These are phyloP conservation scores for Pseudachorutes palmiensis DNA, from an alignment of 1,140 invertebrate genomes.

Conservation along the genomic window DNA sequence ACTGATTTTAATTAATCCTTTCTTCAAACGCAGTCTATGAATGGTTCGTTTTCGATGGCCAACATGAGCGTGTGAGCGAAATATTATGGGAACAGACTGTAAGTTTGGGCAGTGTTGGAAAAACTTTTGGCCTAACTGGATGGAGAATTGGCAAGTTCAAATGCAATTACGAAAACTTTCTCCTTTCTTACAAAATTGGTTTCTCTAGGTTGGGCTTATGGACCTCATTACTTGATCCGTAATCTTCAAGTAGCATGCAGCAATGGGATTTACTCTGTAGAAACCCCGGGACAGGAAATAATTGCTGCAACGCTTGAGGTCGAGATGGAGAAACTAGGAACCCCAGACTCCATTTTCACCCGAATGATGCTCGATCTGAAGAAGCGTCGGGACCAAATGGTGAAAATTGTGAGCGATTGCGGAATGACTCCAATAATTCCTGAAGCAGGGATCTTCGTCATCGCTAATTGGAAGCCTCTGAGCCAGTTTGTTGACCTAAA, in stretches of 20 bases:
- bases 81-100: slow-evolving; percentile 93
- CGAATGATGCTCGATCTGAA: slow-evolving; percentile 66
- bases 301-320: slow-evolving; percentile 80
- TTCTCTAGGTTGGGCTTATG: slow-evolving; percentile 79
- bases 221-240: slow-evolving; percentile 64
- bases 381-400: slow-evolving; percentile 77
- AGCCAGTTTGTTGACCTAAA: slow-evolving; percentile 40
- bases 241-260: slow-evolving; percentile 83
- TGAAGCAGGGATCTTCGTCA: slow-evolving; percentile 95
- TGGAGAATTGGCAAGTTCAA: slow-evolving; percentile 61
- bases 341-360: slow-evolving; percentile 76
- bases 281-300: slow-evolving; percentile 83
- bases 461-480: slow-evolving; percentile 79
- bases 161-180: not conserved
- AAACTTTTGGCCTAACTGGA: slow-evolving; percentile 94
- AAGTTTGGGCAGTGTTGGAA: slow-evolving; percentile 91
- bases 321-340: slow-evolving; percentile 62
- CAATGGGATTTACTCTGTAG: slow-evolving; percentile 82
- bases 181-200: not conserved
- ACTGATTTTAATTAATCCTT: slow-evolving; percentile 32
- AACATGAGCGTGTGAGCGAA: slow-evolving; percentile 76
- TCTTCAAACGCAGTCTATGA: not conserved
- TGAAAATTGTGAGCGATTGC: slow-evolving; percentile 62
- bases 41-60: slow-evolving; percentile 83
- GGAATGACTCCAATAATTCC: slow-evolving; percentile 88